Evolutionary conservation across 2,888 invertebrate genomes (phyloP).

Genomic region (Emmelina monodactyla): DNA sequence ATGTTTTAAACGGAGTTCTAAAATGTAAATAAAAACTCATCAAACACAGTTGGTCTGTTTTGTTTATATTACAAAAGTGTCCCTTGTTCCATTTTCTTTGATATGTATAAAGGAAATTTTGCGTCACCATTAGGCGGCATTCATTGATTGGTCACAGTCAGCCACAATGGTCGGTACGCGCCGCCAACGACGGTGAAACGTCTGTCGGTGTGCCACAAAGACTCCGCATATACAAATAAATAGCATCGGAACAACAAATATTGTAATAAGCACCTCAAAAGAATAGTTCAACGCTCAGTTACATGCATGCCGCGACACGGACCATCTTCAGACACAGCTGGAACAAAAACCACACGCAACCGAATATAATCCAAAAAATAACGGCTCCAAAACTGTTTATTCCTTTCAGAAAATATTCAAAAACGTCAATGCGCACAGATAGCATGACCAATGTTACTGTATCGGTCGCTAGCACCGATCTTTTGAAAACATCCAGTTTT

Average conservation of each 20-base stretch:
- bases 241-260: constrained; percentile 63
- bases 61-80: background rate
- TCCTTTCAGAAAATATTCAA: constrained; percentile 6
- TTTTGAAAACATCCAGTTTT: constrained; percentile 53
- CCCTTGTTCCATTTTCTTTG: background rate
- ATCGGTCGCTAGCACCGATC: constrained; percentile 37
- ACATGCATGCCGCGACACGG: constrained; percentile 45
- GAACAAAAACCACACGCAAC: constrained; percentile 13
- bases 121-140: background rate
- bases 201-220: constrained; percentile 49
- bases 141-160: constrained; percentile 1
- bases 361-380: constrained; percentile 17
- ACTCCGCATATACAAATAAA: constrained; percentile 58
- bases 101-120: background rate
- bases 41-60: too few species aligned
- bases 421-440: constrained; percentile 22
- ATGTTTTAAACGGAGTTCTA: too few species aligned
- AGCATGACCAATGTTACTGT: constrained; percentile 52
- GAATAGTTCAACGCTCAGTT: constrained; percentile 53
- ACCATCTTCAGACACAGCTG: constrained; percentile 30
- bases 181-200: constrained; percentile 29
- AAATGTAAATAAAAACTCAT: too few species aligned
- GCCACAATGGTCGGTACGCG: background rate
- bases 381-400: constrained; percentile 19
- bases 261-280: constrained; percentile 62